Evolutionary conservation across 1,140 invertebrate genomes (phyloP), one percentile per base, ranked within the genome.

Genomic region (Marisa cornuarietis): DNA sequence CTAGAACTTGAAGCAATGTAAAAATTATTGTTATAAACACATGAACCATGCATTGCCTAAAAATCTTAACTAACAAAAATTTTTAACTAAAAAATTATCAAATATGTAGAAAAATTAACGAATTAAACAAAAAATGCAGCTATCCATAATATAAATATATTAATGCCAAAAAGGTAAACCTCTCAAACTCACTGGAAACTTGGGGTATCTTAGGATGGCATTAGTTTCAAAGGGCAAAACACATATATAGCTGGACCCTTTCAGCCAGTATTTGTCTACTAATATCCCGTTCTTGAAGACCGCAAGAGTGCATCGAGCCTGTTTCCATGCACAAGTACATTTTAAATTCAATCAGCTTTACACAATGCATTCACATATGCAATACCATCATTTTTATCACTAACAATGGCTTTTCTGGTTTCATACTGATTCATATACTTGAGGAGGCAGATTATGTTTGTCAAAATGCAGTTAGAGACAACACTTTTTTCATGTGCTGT

Each of bases 181-280:
- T 63, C 13, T 66, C 22, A 72, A 24, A 81, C 83, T 83, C 84
- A 88, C 87, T n/a, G 85, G 87, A 76, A 84, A 87, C 79, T 87
- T 87, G 42, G 86, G 87, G 74, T 84, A 86, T 24, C 80, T 83
- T 20, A 88, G 76, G 18, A 86, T 68, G 66, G 83, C 84, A 31
- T 78, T 66, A 58, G 54, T 79, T 73, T 80, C 42, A 65, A 75
- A 51, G 51, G 79, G 79, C 22, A 85, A n/a, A 58, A 78, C 72
- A 58, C 84, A 81, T 13, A 62, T 76, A 73, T 87, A 88, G 13
- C 78, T 82, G 61, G 83, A 86, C 65, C 76, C 76, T 22, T 83
- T 84, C 63, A 88, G 26, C 84, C 84, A 87, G 81, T 87, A 88
- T 14, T 84, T 83, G 11, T 84, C 80, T 9, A 87, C 71, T 24